These are phyloP conservation scores for Pterocles orientalis DNA, from an alignment of 2,113 vertebrate genomes.

Conservation along the genomic window DNA sequence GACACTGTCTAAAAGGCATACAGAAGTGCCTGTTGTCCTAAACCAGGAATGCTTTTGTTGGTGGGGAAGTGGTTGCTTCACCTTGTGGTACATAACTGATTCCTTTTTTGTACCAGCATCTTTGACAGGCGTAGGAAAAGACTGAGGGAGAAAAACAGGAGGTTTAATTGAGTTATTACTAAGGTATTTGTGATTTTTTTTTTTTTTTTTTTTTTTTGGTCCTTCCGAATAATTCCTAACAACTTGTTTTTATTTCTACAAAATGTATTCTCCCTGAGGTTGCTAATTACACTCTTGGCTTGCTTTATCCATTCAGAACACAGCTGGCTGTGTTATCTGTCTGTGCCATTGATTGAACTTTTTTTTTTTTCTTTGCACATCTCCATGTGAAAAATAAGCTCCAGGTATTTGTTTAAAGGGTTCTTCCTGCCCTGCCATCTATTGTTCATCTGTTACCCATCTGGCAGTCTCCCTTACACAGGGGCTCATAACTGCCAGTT, in stretches of 20 bases:
- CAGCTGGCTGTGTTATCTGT: background rate
- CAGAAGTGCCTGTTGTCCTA: background rate
- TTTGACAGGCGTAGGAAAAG: background rate
- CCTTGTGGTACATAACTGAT: background rate
- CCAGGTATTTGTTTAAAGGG: background rate
- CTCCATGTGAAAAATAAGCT: background rate
- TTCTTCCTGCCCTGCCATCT: background rate
- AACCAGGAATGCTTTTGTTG: background rate
- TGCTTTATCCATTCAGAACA: background rate
- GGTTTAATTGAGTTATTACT: background rate
- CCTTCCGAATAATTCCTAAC: background rate
- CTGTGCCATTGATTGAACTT: background rate
- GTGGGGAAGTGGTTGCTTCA: background rate
- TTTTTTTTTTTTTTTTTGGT: background rate
- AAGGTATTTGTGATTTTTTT: background rate
- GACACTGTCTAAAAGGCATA: background rate
- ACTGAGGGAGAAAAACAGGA: background rate
- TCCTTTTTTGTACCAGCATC: background rate
- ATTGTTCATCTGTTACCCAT: background rate
- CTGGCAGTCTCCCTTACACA: background rate
- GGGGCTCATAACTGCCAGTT: background rate
- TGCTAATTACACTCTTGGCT: background rate
- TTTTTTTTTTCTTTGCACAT: background rate
- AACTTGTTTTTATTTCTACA: background rate
- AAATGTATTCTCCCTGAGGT: background rate